These are phyloP conservation scores for Contarinia nasturtii DNA, from an alignment of 1,140 invertebrate genomes.

Conservation along the genomic window DNA sequence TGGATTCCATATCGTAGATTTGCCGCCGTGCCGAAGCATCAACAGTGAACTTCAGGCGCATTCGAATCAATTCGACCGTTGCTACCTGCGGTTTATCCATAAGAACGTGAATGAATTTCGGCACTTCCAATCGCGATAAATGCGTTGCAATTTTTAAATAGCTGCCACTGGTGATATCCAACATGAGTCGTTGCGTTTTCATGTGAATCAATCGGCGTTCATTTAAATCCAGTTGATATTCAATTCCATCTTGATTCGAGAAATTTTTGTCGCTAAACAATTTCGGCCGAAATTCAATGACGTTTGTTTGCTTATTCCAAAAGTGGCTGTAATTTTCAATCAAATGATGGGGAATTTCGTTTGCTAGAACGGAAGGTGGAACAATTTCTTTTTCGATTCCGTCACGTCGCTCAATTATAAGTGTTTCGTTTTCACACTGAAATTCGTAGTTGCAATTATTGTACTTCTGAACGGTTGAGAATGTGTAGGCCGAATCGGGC, in stretches of 20 bases:
- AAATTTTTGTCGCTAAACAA: neutral
- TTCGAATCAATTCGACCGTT: neutral
- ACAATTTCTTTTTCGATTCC: neutral
- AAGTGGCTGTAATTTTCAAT: neutral
- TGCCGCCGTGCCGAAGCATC: neutral
- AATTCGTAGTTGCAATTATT: neutral
- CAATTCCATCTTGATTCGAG: neutral
- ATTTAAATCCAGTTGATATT: neutral
- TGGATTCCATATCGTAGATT: neutral
- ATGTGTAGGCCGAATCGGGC: neutral
- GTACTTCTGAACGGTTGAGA: neutral
- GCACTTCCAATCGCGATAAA: neutral
- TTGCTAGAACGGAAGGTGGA: neutral
- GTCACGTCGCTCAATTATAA: neutral
- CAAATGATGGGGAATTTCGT: neutral
- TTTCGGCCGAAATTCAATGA: neutral
- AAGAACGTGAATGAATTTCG: neutral
- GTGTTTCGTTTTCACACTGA: neutral
- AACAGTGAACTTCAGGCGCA: neutral
- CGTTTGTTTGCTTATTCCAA: neutral
- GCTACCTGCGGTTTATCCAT: neutral
- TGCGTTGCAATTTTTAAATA: neutral
- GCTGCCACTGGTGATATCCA: neutral
- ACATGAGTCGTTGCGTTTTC: neutral
- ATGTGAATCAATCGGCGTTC: neutral